These are phyloP conservation scores for Drosophila nigrodunni DNA, from an alignment of 1,140 invertebrate genomes.

Conservation along the genomic window DNA sequence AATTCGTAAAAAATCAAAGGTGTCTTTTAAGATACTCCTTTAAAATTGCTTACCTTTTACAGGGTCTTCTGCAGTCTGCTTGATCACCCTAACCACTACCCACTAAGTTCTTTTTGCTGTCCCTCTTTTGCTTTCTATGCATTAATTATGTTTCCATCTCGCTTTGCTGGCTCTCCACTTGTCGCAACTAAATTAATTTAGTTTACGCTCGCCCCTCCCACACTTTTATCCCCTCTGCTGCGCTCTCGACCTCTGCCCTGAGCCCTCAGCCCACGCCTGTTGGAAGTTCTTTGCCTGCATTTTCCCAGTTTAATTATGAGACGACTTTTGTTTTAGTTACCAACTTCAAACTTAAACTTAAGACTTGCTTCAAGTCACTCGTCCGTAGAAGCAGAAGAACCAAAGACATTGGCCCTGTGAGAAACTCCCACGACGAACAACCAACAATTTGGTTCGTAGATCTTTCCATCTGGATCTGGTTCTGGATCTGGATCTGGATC, in stretches of 20 bases:
- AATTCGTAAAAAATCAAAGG: too few relatives aligned
- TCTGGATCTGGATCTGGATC: conserved; percentile 12
- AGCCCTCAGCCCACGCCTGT: conserved; percentile 5
- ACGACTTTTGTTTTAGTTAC: conserved; percentile 35
- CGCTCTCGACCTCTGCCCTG: neutral
- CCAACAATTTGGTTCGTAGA: conserved; percentile 26
- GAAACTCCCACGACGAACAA: conserved; percentile 67
- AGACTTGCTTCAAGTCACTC: conserved; percentile 35
- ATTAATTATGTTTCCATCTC: conserved; percentile 63
- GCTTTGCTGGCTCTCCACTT: conserved; percentile 46
- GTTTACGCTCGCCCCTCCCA: neutral
- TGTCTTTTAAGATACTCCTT: too few relatives aligned
- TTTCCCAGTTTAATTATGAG: conserved; percentile 74
- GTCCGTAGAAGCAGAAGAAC: conserved; percentile 22
- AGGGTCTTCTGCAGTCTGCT: too few relatives aligned
- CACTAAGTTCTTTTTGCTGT: conserved; percentile 4
- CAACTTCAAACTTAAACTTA: neutral
- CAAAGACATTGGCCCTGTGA: conserved; percentile 48
- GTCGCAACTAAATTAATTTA: conserved; percentile 70
- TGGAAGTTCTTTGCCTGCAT: neutral
- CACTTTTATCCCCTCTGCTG: neutral
- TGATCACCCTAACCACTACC: too few relatives aligned
- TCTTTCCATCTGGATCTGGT: conserved; percentile 23
- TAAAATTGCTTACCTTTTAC: neutral
- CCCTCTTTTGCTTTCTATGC: conserved; percentile 38